Conservation (phyloP, 2,797 vertebrate genomes). For the Diceros bicornis region DNA sequence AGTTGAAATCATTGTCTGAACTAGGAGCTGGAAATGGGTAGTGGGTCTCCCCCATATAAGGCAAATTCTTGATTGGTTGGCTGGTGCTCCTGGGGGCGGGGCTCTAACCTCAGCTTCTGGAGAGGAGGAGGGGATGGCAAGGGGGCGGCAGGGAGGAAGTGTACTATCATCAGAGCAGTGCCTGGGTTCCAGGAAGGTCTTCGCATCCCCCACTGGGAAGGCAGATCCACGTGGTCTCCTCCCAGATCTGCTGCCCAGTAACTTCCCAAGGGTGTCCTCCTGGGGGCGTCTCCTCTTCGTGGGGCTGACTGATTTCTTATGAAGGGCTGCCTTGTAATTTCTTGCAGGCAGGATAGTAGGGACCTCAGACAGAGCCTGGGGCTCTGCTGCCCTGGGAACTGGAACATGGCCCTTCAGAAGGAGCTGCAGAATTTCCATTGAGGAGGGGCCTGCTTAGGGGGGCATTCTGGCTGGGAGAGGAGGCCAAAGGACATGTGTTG, state of each 20-base stretch:
- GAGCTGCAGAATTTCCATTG: not conserved
- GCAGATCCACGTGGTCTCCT: not conserved
- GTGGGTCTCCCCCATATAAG: not conserved
- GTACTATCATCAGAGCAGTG: not conserved
- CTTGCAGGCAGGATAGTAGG: not conserved
- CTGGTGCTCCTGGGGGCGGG: not conserved
- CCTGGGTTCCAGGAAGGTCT: not conserved
- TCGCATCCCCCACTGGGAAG: not conserved
- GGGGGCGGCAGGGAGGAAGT: not conserved
- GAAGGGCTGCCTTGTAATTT: not conserved
- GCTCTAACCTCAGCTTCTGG: not conserved
- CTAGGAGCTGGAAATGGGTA: not conserved
- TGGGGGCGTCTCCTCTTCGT: fast-evolving
- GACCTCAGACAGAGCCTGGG: not conserved
- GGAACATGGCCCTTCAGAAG: not conserved
- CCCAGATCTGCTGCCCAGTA: not conserved
- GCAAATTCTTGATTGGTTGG: not conserved
- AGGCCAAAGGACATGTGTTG: too few species aligned
- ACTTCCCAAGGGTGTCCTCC: not conserved
- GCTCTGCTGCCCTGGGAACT: not conserved
- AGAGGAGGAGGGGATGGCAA: not conserved
- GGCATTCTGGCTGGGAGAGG: not conserved
- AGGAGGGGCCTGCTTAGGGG: too few species aligned
- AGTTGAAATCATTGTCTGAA: slow-evolving; percentile 71
- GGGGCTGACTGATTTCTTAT: not conserved